These are phyloP conservation scores for Drosophila meridionalis DNA, from an alignment of 2,888 invertebrate species.

Conservation along the genomic window DNA sequence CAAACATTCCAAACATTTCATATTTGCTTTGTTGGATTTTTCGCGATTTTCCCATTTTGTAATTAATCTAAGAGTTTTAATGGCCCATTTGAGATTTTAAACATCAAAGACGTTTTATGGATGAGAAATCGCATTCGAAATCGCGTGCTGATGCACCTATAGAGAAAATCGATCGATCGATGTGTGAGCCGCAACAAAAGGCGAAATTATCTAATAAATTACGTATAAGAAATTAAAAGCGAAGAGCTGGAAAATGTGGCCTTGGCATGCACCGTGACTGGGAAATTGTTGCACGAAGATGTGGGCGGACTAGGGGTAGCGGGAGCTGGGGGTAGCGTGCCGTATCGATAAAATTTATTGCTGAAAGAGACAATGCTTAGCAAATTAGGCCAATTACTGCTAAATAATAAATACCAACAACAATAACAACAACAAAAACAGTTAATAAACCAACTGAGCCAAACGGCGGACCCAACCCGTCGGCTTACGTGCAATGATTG, in stretches of 20 bases:
- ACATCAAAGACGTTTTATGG: slow-evolving; percentile 16
- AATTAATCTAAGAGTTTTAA: slow-evolving; percentile 15
- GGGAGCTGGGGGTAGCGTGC: background rate
- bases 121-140: slow-evolving; percentile 5
- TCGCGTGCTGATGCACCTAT: slow-evolving; percentile 12
- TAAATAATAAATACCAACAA: slow-evolving; percentile 67
- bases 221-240: slow-evolving; percentile 43
- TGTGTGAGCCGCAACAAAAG: slow-evolving; percentile 17
- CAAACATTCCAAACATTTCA: background rate
- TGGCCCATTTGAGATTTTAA: slow-evolving; percentile 13
- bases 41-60: too few species aligned
- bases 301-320: background rate
- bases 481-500: slow-evolving; percentile 55
- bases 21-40: background rate
- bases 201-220: slow-evolving; percentile 55
- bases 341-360: slow-evolving; percentile 43
- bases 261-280: slow-evolving; percentile 47
- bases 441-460: slow-evolving; percentile 41
- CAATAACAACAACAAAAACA: slow-evolving; percentile 23
- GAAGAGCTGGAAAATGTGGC: slow-evolving; percentile 51
- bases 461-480: slow-evolving; percentile 27
- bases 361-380: slow-evolving; percentile 54
- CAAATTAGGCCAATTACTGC: slow-evolving; percentile 73
- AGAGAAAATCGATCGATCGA: slow-evolving; percentile 35
- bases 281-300: slow-evolving; percentile 22